Conservation (phyloP, 2,113 vertebrate genomes). For the Callipepla californica region DNA sequence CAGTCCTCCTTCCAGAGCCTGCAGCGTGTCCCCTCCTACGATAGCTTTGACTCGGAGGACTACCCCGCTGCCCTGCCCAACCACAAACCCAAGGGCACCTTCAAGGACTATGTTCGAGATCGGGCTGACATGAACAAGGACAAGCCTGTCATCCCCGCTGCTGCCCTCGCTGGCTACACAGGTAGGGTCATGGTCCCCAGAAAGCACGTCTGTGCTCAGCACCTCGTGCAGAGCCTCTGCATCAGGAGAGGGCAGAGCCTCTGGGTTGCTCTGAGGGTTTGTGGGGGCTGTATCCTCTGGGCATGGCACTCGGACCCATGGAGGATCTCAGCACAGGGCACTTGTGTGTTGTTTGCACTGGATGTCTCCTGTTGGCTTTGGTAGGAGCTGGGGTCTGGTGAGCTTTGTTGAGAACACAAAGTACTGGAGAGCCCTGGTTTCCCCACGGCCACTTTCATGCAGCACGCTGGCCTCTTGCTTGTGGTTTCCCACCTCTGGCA, state of each 20-base stretch:
- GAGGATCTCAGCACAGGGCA: neutral
- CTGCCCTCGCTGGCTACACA: constrained; percentile 97
- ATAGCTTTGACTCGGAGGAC: constrained; percentile 98
- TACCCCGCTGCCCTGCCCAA: constrained; percentile 90
- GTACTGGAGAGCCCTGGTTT: neutral
- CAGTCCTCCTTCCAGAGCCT: constrained; percentile 98
- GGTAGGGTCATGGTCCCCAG: constrained; percentile 75
- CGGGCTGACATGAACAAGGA: constrained; percentile 98
- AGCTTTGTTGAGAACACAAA: neutral
- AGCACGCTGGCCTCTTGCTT: fast-evolving
- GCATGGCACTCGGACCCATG: fast-evolving
- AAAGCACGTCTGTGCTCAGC: neutral
- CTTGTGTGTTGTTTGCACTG: fast-evolving
- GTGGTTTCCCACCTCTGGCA: neutral
- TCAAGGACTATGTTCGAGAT: constrained; percentile 99
- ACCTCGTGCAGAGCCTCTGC: neutral
- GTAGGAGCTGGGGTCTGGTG: neutral
- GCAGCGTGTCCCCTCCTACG: constrained; percentile 96
- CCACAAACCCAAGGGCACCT: constrained; percentile 98
- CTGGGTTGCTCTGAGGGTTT: neutral
- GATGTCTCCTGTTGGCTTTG: neutral
- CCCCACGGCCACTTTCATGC: neutral
- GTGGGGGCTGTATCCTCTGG: neutral
- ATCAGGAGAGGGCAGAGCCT: fast-evolving
- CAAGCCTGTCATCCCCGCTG: constrained; percentile 97